Percentiles rank a stretch among this genome's conserved stretches.
Evolutionary conservation across 2,888 invertebrate genomes (phyloP).

Genomic region (Ichneumoninae sp.): DNA sequence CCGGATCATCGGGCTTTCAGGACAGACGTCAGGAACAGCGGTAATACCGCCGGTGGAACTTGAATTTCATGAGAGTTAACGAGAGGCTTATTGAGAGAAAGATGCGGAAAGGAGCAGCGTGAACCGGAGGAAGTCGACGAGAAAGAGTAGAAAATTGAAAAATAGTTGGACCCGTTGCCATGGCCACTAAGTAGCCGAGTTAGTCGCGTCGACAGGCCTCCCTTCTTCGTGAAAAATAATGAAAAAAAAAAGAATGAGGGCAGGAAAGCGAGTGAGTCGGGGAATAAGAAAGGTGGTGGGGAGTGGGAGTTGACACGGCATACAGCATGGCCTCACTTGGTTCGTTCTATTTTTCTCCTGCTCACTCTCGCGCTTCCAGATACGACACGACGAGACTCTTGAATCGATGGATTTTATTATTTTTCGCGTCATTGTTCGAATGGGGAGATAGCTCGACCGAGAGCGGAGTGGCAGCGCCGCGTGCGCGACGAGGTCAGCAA

Average conservation of each 20-base stretch:
- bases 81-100: constrained; percentile 18
- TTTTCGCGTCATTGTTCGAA: constrained; percentile 63
- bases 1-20: not conserved
- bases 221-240: constrained; percentile 3
- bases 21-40: not conserved
- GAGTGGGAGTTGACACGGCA: constrained; percentile 42
- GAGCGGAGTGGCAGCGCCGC: constrained; percentile 31
- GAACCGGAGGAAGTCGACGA: constrained; percentile 19
- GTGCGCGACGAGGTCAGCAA: constrained; percentile 45
- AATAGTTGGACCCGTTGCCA: constrained; percentile 75
- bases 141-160: constrained; percentile 67
- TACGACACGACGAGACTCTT: constrained; percentile 22
- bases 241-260: constrained; percentile 9
- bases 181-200: constrained; percentile 74
- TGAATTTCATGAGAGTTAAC: constrained; percentile 7
- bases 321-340: constrained; percentile 30
- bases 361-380: not conserved
- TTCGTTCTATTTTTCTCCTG: constrained; percentile 22
- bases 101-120: constrained; percentile 27
- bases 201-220: constrained; percentile 53
- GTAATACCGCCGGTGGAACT: not conserved
- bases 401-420: constrained; percentile 70
- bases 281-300: constrained; percentile 6
- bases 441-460: constrained; percentile 45
- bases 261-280: constrained; percentile 1